These are phyloP conservation scores for Chromoteleia sp. DNA, from an alignment of 2,888 invertebrate species.

Conservation along the genomic window DNA sequence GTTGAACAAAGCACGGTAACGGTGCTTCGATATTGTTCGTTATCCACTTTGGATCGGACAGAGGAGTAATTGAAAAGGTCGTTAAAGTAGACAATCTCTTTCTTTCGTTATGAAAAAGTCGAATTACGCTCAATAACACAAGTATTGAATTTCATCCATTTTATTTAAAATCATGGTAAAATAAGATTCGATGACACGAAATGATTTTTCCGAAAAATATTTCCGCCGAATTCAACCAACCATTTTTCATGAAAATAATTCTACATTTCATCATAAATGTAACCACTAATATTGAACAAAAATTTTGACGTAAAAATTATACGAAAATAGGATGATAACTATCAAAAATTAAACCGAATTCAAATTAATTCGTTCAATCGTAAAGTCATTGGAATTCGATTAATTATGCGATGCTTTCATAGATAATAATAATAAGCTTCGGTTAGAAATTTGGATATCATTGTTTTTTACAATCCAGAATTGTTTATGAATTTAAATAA, in stretches of 20 bases:
- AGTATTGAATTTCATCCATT: constrained; percentile 58
- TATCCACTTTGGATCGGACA: constrained; percentile 69
- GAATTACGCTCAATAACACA: constrained; percentile 59
- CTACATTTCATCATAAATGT: not conserved
- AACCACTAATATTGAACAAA: not conserved
- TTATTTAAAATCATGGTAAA: constrained; percentile 60
- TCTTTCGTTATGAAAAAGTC: constrained; percentile 56
- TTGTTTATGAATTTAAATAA: no score
- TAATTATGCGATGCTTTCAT: no score
- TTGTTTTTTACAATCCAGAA: no score
- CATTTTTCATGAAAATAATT: not conserved
- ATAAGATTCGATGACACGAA: constrained; percentile 29
- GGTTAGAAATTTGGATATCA: no score
- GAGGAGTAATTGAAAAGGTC: constrained; percentile 68
- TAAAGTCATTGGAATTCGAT: no score
- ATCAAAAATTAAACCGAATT: no score
- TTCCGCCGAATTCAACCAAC: not conserved
- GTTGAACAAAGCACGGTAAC: constrained; percentile 67
- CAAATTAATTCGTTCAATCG: no score
- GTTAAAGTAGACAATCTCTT: constrained; percentile 69
- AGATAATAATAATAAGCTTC: no score
- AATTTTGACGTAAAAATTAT: no score
- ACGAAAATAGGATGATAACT: no score
- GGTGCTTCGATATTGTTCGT: constrained; percentile 69
- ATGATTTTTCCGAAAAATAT: constrained; percentile 19